Evolutionary conservation across 2,888 invertebrate genomes (phyloP), one percentile per base, ranked within the genome.

Genomic region (Blastobasis lacticolella): DNA sequence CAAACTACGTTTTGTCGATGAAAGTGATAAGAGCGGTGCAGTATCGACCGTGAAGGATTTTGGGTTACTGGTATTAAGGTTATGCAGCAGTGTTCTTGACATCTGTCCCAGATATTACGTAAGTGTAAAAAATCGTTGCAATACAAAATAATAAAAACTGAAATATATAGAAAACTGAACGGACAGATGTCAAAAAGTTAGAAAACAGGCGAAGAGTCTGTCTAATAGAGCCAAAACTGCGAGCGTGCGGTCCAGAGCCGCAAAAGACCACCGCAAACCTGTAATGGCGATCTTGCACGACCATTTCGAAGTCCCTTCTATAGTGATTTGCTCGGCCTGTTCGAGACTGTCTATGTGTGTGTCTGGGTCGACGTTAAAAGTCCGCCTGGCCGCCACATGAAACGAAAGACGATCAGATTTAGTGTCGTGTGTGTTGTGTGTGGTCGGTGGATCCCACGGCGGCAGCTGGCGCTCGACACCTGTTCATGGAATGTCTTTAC

Each of bases 231-330:
- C 78, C 81, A 86, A 84, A 83, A 78, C 74, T 86, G 86, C 85
- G 85, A 86, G 79, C 82, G 83, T 81, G 87, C 87, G 86, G 86
- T 77, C 75, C 81, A 69, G 70, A 82, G 87, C 87, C 88, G 87
- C 86, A 71, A 87, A 86, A 88, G 85, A 85, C 87, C 84, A 79
- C 83, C 75, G 87, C 88, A 88, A 94, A 98, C 97, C 97, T 97
- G 97, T 98, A 86, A 98, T 97, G 90, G 97, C 97, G 92, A 98
- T 97, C 94, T 98, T 98, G 94, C 97, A 97, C 89, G 97, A 97
- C 98, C 98, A 98, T 92, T 98, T 97, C 89, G 97, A 97, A 79
- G 97, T 98, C 90, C 98, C 98, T 91, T 97, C 97, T 88, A 98
- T 95, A 90, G 98, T 97, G 91, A 96, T 94, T 91, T 94, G 95